Conservation (phyloP, 2,113 vertebrate genomes). For the Vulpes lagopus region DNA sequence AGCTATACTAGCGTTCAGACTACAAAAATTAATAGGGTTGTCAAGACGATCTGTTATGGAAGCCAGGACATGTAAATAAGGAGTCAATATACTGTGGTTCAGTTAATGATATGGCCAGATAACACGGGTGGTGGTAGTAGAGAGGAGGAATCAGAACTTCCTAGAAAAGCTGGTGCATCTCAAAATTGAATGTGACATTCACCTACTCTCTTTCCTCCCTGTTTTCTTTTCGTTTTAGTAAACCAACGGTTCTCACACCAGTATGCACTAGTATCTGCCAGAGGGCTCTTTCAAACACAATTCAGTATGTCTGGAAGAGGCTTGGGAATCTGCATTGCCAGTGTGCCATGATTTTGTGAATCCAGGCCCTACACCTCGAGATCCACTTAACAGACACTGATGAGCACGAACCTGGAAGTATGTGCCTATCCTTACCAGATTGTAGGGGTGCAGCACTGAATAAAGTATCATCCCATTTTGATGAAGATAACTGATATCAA, state of each 20-base stretch:
- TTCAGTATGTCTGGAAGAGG: neutral
- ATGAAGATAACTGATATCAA: constrained; percentile 28
- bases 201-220: neutral
- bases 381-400: neutral
- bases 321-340: neutral
- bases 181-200: neutral
- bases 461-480: neutral
- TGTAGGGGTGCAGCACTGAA: neutral
- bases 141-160: neutral
- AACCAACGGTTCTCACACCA: neutral
- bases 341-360: accelerated
- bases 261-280: neutral
- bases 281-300: neutral
- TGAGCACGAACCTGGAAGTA: neutral
- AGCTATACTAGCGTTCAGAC: neutral
- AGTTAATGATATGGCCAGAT: neutral
- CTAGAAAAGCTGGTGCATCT: neutral
- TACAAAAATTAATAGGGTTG: neutral
- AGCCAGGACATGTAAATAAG: neutral
- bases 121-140: neutral
- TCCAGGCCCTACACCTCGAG: neutral
- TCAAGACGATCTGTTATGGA: neutral
- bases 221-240: neutral
- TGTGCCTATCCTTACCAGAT: neutral
- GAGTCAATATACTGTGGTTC: neutral